Base-by-base conservation (phyloP, 2,113 vertebrate species). In the Dasyurus viverrinus region DNA sequence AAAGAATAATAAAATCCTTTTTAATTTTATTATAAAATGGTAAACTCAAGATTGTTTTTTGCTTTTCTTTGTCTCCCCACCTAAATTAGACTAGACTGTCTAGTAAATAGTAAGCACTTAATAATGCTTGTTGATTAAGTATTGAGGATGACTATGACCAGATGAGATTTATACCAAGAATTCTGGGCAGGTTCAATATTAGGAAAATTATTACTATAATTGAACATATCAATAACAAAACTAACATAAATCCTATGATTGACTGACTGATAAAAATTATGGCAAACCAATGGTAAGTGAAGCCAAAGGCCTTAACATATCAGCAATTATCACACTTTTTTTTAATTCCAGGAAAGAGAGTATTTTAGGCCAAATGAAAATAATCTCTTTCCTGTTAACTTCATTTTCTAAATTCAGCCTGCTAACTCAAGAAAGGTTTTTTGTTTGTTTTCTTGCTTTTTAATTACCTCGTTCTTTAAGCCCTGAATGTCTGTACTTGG, bases 401-500 rank as follows among this genome's bases (percentile, higher is more conserved):
- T 84, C 36, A 84, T 84, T 84, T 84, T 84, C 68, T 84, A 84
- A 76, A 84, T n/a, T 84, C n/a, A 42, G 68, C 7, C 68, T 42
- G 68, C 68, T 84, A 84, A 84, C 68, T 84, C 36, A 42, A 84
- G 68, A 84, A 84, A 84, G 68, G 68, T 42, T 42, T 84, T 84
- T 84, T 84, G 68, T 84, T 84, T 84, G 68, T 84, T 84, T 84
- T 84, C 68, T 84, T 42, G 68, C 68, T 84, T 84, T 84, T 84
- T 84, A 84, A 84, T 84, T 84, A 84, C 68, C 68, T 84, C n/a
- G 68, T 84, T 84, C 68, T 84, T 84, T 84, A 84, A 84, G 42
- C 68, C 68, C 68, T 42, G n/a, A 84, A 42, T 84, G 68, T 84
- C 68, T 84, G n/a, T 42, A 84, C n/a, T 84, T 84, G 68, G 68